Conservation (phyloP, 2,113 vertebrate species). For the Galbula dea region DNA sequence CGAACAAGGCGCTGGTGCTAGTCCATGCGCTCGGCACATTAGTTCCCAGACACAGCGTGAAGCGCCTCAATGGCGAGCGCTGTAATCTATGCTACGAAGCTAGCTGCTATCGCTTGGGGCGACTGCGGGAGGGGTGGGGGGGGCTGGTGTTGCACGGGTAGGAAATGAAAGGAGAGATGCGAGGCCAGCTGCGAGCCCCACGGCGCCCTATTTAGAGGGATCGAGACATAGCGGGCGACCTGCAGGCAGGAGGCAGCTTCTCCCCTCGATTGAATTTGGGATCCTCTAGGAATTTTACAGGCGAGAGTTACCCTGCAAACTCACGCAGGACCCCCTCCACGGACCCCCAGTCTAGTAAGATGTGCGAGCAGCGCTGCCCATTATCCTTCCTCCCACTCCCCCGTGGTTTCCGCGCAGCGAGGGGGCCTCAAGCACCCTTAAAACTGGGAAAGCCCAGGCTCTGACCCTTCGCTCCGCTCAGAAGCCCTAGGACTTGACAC, state of each 20-base stretch:
- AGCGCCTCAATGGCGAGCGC: background rate
- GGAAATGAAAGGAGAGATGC: background rate
- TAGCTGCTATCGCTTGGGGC: slow-evolving; percentile 3
- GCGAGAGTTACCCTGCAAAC: background rate
- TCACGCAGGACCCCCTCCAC: background rate
- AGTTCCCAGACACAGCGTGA: background rate
- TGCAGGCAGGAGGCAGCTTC: background rate
- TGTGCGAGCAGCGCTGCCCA: background rate
- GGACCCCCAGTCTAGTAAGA: background rate
- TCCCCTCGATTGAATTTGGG: background rate
- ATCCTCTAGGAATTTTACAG: background rate
- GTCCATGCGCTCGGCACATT: background rate
- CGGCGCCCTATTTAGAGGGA: background rate
- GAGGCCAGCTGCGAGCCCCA: background rate
- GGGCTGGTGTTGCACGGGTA: too few relatives aligned
- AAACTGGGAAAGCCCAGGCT: background rate
- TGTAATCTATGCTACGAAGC: slow-evolving; percentile 17
- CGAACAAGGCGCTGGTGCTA: background rate
- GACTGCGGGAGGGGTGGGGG: background rate
- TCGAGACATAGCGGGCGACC: background rate
- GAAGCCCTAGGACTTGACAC: background rate
- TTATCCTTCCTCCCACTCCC: background rate
- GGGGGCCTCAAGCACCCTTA: background rate
- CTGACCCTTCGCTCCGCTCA: background rate
- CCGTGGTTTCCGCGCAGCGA: slow-evolving; percentile 22